phyloP scores from a whole-genome alignment of 2,888 invertebrate genomes.

The Ectobius pallidus region DNA sequence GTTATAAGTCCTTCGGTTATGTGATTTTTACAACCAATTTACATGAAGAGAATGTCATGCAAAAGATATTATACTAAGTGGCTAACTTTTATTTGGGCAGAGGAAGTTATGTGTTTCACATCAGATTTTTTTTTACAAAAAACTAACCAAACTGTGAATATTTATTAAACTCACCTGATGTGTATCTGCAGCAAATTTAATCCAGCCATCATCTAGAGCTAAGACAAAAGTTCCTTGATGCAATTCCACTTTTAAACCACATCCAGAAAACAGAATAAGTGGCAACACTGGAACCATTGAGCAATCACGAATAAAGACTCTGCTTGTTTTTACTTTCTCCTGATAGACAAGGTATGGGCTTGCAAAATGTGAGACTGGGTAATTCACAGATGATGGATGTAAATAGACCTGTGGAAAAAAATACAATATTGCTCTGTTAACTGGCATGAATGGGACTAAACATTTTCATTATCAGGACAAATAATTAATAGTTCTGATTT shows the following conservation, averaged over 20 bases:
- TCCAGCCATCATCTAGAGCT: conserved; percentile 81
- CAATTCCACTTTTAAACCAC: conserved; percentile 72
- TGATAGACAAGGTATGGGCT: conserved; percentile 83
- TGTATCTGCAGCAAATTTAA: conserved; percentile 77
- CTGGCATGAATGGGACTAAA: too few species aligned
- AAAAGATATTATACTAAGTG: too few species aligned
- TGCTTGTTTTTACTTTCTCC: conserved; percentile 81
- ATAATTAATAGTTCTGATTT: too few species aligned
- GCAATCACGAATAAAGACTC: conserved; percentile 79
- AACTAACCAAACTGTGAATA: too few species aligned
- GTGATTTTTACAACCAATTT: too few species aligned
- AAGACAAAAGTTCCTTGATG: conserved; percentile 76
- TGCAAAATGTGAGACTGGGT: conserved; percentile 65
- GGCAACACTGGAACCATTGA: conserved; percentile 80
- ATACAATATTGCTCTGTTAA: too few species aligned
- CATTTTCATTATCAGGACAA: too few species aligned
- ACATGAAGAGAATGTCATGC: too few species aligned
- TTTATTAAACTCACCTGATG: conserved; percentile 70
- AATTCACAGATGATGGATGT: conserved; percentile 81
- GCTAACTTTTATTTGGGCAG: too few species aligned
- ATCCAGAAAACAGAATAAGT: conserved; percentile 71
- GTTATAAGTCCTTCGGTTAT: too few species aligned
- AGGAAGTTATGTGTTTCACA: too few species aligned
- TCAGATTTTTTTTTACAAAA: too few species aligned
- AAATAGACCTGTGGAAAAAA: conserved; percentile 58